Conservation (phyloP, 2,797 vertebrate genomes). For the Scolopax bukidnonensis region DNA sequence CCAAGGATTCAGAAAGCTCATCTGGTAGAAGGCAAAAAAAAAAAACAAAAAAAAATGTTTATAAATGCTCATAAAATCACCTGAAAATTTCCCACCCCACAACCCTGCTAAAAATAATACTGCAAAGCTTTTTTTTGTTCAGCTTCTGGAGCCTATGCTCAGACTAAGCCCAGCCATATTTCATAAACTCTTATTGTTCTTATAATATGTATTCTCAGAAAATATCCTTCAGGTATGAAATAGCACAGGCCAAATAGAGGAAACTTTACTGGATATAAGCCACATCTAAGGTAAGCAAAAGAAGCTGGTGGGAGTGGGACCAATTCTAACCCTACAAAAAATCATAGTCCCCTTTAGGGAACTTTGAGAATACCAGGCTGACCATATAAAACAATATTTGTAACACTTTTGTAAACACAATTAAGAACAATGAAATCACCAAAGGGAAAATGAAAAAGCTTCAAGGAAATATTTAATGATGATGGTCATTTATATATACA, state of each 20-base stretch:
- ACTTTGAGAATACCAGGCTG: neutral
- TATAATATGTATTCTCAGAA: neutral
- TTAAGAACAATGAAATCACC: neutral
- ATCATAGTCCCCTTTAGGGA: neutral
- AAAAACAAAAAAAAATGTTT: neutral
- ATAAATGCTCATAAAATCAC: neutral
- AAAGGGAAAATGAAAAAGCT: neutral
- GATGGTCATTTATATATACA: neutral
- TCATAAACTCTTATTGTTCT: neutral
- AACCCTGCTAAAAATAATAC: neutral
- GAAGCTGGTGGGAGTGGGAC: neutral
- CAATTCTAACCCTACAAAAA: neutral
- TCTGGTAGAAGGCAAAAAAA: conserved; percentile 1
- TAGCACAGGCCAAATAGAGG: neutral
- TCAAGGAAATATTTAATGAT: neutral
- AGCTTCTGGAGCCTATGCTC: neutral
- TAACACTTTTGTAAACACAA: neutral
- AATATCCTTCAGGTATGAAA: neutral
- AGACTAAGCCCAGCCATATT: neutral
- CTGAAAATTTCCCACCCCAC: neutral
- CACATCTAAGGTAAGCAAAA: neutral
- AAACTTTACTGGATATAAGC: neutral
- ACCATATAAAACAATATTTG: neutral
- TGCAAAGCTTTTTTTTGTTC: neutral
- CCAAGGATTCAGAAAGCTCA: neutral